These are phyloP conservation scores for Chloroclystis v-ata DNA, from an alignment of 2,888 invertebrate species.

Conservation along the genomic window DNA sequence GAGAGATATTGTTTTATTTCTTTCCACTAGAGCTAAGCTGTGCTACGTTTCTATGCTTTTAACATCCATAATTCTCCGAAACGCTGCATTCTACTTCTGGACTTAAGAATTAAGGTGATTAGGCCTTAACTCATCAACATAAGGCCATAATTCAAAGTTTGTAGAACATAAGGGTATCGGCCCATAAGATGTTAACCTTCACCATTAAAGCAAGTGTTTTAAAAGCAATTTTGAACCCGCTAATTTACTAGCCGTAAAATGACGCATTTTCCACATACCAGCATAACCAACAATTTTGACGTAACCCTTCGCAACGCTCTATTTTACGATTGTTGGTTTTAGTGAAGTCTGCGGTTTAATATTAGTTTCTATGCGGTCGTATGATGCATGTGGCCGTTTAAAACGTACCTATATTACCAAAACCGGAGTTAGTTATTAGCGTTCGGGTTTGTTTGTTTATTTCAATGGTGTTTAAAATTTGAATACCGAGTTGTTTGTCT, in stretches of 20 bases:
- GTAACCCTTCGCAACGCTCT: slow-evolving; percentile 19
- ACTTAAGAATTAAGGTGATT: too few species aligned
- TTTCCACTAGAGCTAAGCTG: too few species aligned
- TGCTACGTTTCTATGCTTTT: too few species aligned
- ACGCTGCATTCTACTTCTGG: too few species aligned
- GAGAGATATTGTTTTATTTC: background rate
- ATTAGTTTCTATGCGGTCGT: slow-evolving; percentile 8
- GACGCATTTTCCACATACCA: background rate
- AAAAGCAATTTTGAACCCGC: too few species aligned
- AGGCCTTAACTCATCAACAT: too few species aligned
- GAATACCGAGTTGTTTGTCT: background rate
- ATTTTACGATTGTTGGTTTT: slow-evolving; percentile 22
- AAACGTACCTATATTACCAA: slow-evolving; percentile 13
- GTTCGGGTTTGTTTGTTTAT: background rate
- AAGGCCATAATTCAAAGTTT: too few species aligned
- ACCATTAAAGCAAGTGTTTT: too few species aligned
- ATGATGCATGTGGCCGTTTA: slow-evolving; percentile 12
- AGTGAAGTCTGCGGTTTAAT: slow-evolving; percentile 12
- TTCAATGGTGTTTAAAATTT: background rate
- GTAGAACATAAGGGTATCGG: too few species aligned
- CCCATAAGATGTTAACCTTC: too few species aligned
- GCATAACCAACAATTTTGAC: slow-evolving; percentile 10
- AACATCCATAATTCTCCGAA: too few species aligned
- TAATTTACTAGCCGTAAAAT: background rate
- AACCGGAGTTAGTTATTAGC: slow-evolving; percentile 3